These are phyloP conservation scores for Barbus barbus DNA, from an alignment of 2,113 vertebrate genomes.

Conservation along the genomic window DNA sequence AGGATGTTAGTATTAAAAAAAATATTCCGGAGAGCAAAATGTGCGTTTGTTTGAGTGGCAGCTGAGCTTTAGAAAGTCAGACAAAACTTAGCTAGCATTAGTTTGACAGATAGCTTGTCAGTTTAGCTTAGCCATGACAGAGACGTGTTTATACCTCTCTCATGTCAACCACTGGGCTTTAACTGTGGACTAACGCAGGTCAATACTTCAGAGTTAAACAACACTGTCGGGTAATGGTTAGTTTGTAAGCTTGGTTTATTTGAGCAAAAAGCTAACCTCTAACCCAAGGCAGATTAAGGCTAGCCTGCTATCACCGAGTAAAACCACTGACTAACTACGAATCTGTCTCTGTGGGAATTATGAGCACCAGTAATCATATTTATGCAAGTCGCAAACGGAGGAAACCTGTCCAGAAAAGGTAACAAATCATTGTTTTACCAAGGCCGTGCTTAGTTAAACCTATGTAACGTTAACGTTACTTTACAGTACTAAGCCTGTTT, in stretches of 20 bases:
- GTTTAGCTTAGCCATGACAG: slow-evolving; percentile 14
- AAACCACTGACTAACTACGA: slow-evolving; percentile 14
- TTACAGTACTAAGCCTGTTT: not conserved
- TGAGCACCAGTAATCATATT: slow-evolving; percentile 69
- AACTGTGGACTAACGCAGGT: not conserved
- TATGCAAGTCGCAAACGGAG: slow-evolving; percentile 84
- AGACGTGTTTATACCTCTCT: not conserved
- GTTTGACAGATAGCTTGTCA: slow-evolving; percentile 1
- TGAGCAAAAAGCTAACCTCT: not conserved
- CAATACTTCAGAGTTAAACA: not conserved
- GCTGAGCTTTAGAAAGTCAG: not conserved
- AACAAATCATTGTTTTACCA: slow-evolving; percentile 45
- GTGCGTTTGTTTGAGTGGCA: not conserved
- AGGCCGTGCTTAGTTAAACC: not conserved
- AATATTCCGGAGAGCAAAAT: not conserved
- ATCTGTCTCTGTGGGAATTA: slow-evolving; percentile 48
- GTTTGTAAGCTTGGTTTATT: not conserved
- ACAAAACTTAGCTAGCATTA: slow-evolving; percentile 2
- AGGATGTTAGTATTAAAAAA: not conserved
- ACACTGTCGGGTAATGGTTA: not conserved
- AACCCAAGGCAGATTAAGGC: not conserved
- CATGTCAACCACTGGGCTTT: not conserved
- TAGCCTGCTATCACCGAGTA: slow-evolving; percentile 12
- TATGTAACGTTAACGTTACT: not conserved
- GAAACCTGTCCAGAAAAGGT: slow-evolving; percentile 85